A percentile compares a stretch with the other conserved stretches of the same genome.
phyloP scores from a whole-genome alignment of 2,888 invertebrate species.

The Metopia argyrocephala region DNA sequence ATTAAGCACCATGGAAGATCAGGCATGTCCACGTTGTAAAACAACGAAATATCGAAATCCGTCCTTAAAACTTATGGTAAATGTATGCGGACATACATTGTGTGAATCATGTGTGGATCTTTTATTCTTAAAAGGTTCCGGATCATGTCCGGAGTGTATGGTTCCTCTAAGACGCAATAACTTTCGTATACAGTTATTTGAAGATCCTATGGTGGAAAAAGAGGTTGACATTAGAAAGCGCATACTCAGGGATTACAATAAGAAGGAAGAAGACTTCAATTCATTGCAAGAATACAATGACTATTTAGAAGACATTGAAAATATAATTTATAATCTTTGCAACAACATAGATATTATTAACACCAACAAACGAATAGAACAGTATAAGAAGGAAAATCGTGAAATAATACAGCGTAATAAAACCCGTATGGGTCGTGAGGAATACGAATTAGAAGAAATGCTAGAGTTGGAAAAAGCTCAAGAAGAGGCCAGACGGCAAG shows the following conservation, averaged over 20 bases:
- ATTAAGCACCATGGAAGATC: conserved; percentile 74
- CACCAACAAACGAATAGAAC: conserved; percentile 93
- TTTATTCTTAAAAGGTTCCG: conserved; percentile 97
- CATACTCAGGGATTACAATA: conserved; percentile 94
- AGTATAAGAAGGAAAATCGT: conserved; percentile 93
- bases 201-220: conserved; percentile 97
- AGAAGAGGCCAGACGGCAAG: conserved; percentile 86
- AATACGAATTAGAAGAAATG: conserved; percentile 91
- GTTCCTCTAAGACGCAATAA: conserved; percentile 92
- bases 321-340: conserved; percentile 92
- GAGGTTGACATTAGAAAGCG: conserved; percentile 96
- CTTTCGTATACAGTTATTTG: conserved; percentile 96
- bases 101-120: conserved; percentile 99
- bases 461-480: conserved; percentile 89
- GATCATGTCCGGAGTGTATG: conserved; percentile 95
- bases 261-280: conserved; percentile 95
- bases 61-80: conserved; percentile 97
- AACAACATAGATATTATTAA: conserved; percentile 93
- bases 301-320: conserved; percentile 97
- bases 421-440: conserved; percentile 86
- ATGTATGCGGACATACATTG: conserved; percentile 97
- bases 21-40: conserved; percentile 92
- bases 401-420: conserved; percentile 90
- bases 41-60: conserved; percentile 98
- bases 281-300: conserved; percentile 93